A percentile compares a stretch with the other conserved stretches of the same genome.
These are phyloP conservation scores for Smithornis capensis DNA, from an alignment of 2,113 vertebrate species.

Conservation along the genomic window DNA sequence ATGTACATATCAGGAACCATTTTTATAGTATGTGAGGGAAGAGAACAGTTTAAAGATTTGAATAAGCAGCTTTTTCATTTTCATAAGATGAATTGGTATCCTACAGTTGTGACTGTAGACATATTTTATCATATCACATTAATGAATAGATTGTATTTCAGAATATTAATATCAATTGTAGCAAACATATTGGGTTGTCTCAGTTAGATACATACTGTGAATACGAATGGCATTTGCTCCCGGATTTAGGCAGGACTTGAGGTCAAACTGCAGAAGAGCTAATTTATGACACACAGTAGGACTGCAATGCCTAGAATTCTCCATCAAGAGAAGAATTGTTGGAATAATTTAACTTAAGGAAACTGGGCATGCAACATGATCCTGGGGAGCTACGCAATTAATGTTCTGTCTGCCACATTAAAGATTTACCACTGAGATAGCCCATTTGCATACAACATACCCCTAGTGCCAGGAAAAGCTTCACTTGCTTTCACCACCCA, in stretches of 20 bases:
- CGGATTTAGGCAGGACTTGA: constrained; percentile 11
- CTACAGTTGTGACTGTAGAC: background rate
- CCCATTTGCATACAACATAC: constrained; percentile 54
- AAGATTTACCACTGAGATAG: constrained; percentile 53
- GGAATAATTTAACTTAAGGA: constrained; percentile 54
- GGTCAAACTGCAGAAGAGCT: background rate
- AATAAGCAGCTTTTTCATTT: background rate
- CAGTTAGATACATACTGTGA: background rate
- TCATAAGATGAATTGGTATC: background rate
- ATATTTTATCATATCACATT: background rate
- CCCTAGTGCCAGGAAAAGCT: constrained; percentile 52
- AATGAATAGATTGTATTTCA: background rate
- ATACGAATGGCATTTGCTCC: constrained; percentile 2
- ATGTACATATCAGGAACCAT: background rate
- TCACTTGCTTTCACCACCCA: constrained; percentile 33
- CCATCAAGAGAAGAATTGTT: background rate
- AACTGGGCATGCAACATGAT: constrained; percentile 11
- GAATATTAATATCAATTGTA: background rate
- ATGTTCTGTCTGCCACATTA: constrained; percentile 53
- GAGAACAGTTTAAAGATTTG: background rate
- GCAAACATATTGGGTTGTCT: background rate
- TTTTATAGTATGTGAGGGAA: background rate
- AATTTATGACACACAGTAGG: constrained; percentile 31
- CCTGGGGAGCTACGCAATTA: constrained; percentile 50
- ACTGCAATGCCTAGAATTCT: background rate